Conservation (phyloP, 2,797 vertebrate species). For the Cyprinella venusta region DNA sequence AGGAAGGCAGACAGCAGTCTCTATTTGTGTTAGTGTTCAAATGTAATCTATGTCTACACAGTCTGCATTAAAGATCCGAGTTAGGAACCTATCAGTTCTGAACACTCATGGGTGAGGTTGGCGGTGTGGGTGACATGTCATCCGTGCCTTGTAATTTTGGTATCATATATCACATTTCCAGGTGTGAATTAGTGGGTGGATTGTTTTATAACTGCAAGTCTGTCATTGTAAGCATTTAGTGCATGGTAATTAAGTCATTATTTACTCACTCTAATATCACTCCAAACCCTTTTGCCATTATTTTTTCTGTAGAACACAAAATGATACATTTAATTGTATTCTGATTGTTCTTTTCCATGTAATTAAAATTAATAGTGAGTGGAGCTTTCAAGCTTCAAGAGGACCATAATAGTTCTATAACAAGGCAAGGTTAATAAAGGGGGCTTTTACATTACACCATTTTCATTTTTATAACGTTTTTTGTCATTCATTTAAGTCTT, state of each 20-base stretch:
- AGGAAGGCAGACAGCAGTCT: conserved; percentile 13
- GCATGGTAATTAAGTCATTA: neutral
- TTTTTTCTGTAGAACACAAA: neutral
- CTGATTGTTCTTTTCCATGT: neutral
- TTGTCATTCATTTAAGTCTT: no score
- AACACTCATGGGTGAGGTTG: neutral
- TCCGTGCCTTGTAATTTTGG: neutral
- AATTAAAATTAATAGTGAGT: neutral
- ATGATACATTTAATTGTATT: neutral
- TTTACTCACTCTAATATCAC: neutral
- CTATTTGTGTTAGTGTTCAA: conserved; percentile 21
- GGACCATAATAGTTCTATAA: neutral
- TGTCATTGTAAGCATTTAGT: conserved; percentile 20
- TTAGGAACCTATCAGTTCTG: neutral
- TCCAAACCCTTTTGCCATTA: neutral
- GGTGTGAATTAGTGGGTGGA: conserved; percentile 11
- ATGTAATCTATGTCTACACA: conserved; percentile 12
- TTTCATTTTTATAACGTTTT: no score
- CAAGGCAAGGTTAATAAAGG: no score
- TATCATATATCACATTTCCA: neutral
- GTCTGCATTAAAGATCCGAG: neutral
- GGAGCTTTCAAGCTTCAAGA: neutral
- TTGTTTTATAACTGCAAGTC: conserved; percentile 9
- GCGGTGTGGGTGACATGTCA: neutral
- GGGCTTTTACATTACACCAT: no score